These are phyloP conservation scores for Erynnis tages DNA, from an alignment of 2,888 invertebrate species.

Conservation along the genomic window DNA sequence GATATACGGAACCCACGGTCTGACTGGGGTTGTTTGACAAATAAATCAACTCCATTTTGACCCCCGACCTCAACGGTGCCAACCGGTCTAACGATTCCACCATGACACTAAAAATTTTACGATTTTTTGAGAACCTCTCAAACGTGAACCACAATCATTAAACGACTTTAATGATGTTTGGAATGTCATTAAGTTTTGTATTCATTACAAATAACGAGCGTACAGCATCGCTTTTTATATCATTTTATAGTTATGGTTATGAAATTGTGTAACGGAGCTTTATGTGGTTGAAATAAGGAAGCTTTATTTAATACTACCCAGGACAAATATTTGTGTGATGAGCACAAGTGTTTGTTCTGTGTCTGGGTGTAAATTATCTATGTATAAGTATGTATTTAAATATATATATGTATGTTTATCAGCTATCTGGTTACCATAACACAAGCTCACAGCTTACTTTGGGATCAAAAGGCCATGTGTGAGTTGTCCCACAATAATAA, in stretches of 20 bases:
- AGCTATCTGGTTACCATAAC: no score
- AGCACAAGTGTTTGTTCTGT: no score
- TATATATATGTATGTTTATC: no score
- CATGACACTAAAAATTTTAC: constrained; percentile 51
- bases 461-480: no score
- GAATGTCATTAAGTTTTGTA: constrained; percentile 23
- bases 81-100: constrained; percentile 53
- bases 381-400: no score
- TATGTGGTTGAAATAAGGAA: neutral
- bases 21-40: constrained; percentile 35
- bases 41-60: constrained; percentile 67
- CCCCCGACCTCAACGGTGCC: constrained; percentile 52
- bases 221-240: no score
- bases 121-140: constrained; percentile 34
- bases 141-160: constrained; percentile 14
- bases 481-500: no score
- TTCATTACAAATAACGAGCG: constrained; percentile 1
- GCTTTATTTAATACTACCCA: no score
- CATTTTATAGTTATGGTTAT: neutral
- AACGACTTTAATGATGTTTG: constrained; percentile 18
- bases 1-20: constrained; percentile 11
- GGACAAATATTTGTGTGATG: no score
- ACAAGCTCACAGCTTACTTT: no score
- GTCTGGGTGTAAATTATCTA: no score
- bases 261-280: neutral